Evolutionary conservation across 2,888 invertebrate species (phyloP).

Genomic region (Flexamia atlantica): DNA sequence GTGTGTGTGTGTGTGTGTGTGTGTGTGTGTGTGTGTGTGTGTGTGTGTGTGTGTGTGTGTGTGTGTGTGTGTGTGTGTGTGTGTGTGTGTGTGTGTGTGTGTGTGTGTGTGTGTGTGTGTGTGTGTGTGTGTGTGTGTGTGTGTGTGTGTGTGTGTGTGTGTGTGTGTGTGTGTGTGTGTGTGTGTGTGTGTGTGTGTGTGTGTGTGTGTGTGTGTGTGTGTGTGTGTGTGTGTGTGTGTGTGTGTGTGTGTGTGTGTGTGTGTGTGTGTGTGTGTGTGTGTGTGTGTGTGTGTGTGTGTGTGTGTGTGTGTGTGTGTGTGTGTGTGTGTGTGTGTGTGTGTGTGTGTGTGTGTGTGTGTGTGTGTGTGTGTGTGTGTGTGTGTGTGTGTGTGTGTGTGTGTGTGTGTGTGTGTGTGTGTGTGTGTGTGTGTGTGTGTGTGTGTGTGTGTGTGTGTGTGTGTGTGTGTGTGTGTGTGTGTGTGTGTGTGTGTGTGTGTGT

Average conservation of each 20-base stretch:
- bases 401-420: conserved; percentile 17
- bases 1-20: conserved; percentile 54
- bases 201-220: conserved; percentile 22
- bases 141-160: conserved; percentile 22
- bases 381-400: conserved; percentile 22
- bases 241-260: conserved; percentile 22
- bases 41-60: conserved; percentile 50
- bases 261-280: conserved; percentile 22
- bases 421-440: conserved; percentile 22
- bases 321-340: conserved; percentile 15
- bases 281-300: conserved; percentile 17
- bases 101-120: conserved; percentile 17
- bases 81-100: conserved; percentile 22
- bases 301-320: conserved; percentile 15
- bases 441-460: conserved; percentile 3
- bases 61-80: conserved; percentile 42
- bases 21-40: conserved; percentile 52
- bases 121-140: conserved; percentile 22
- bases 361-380: conserved; percentile 22
- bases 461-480: conserved; percentile 2
- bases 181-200: conserved; percentile 22
- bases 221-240: conserved; percentile 17
- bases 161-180: conserved; percentile 17
- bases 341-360: conserved; percentile 17
- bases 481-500: conserved; percentile 22